A percentile compares a stretch with the other conserved stretches of the same genome.
These are phyloP conservation scores for Spea bombifrons DNA, from an alignment of 2,113 vertebrate species.

Conservation along the genomic window DNA sequence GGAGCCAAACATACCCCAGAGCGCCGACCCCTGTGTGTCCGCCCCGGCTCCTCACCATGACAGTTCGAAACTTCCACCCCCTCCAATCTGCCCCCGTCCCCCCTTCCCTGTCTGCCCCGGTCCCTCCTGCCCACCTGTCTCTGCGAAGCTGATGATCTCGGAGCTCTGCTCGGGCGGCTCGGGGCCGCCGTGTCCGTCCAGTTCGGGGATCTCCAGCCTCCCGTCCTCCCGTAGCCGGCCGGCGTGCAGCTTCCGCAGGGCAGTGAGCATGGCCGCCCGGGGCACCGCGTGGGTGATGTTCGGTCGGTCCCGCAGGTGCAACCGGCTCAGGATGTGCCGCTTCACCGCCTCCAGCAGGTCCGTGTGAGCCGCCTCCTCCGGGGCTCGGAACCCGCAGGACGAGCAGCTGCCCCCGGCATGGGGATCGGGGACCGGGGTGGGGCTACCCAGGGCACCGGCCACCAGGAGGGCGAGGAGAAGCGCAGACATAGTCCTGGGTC, in stretches of 20 bases:
- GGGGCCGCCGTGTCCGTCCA: conserved; percentile 84
- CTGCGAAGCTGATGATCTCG: conserved; percentile 96
- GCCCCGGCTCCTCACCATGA: too few species aligned
- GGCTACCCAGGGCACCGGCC: conserved; percentile 27
- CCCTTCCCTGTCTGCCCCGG: neutral
- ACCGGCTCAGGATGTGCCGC: conserved; percentile 88
- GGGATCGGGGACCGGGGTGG: conserved; percentile 62
- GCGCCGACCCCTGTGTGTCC: too few species aligned
- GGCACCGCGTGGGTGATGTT: conserved; percentile 96
- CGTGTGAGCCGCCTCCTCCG: conserved; percentile 78
- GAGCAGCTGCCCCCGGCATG: conserved; percentile 78
- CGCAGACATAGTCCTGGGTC: neutral
- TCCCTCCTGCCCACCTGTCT: conserved; percentile 77
- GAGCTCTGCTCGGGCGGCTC: conserved; percentile 78
- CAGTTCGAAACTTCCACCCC: too few species aligned
- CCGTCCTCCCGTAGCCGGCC: conserved; percentile 91
- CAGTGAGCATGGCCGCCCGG: conserved; percentile 93
- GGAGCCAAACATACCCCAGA: too few species aligned
- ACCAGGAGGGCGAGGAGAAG: neutral
- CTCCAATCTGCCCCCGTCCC: neutral
- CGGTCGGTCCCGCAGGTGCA: conserved; percentile 91
- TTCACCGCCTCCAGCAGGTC: conserved; percentile 95
- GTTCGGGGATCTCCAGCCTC: conserved; percentile 88
- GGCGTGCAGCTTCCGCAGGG: conserved; percentile 90
- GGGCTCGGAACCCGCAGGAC: conserved; percentile 81